Conservation (phyloP, 1,140 invertebrate genomes). For the Drosophila neocordata region DNA sequence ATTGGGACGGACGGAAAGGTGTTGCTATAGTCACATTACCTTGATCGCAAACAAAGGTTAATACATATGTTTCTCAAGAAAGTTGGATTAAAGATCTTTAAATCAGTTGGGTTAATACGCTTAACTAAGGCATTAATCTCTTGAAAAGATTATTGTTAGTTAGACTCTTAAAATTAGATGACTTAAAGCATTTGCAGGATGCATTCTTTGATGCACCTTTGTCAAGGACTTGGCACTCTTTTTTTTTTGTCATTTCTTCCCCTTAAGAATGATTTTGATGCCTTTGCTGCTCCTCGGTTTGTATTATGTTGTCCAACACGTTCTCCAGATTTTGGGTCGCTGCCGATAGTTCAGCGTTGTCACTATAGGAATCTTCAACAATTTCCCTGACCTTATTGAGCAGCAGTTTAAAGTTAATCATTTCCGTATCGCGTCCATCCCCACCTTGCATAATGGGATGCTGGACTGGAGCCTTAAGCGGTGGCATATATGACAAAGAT, state of each 20-base stretch:
- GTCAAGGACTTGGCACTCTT: conserved; percentile 1
- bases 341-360: conserved; percentile 77
- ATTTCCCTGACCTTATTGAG: conserved; percentile 80
- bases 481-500: conserved; percentile 30
- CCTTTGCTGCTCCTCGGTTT: conserved; percentile 69
- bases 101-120: not conserved
- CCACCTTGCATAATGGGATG: conserved; percentile 30
- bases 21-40: not conserved
- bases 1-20: not conserved
- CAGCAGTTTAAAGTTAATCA: conserved; percentile 74
- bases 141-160: not conserved
- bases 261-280: conserved; percentile 30
- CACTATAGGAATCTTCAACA: conserved; percentile 81
- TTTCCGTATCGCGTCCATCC: conserved; percentile 65
- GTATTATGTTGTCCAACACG: conserved; percentile 75
- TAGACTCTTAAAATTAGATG: conserved; percentile 8
- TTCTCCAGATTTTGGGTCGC: conserved; percentile 80
- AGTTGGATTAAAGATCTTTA: conserved; percentile 8
- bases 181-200: conserved; percentile 11
- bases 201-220: not conserved
- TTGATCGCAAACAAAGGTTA: no score
- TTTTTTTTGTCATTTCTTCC: conserved; percentile 12
- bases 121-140: not conserved
- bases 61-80: no score
- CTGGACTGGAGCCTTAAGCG: conserved; percentile 51